These are phyloP conservation scores for Cyprinodon variegatus DNA, from an alignment of 2,113 vertebrate genomes.

Conservation along the genomic window DNA sequence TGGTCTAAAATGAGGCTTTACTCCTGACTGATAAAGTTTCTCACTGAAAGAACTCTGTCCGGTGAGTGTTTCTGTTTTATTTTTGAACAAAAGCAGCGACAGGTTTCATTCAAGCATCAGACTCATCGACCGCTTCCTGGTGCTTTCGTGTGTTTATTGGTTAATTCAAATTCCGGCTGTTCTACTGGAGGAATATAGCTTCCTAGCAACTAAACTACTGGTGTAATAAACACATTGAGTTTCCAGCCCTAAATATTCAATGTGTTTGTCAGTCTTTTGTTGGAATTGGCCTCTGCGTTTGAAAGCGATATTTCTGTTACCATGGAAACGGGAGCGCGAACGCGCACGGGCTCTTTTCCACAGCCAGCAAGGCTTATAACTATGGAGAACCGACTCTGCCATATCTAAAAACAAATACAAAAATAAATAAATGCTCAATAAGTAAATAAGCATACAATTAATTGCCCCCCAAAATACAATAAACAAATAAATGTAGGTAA, in stretches of 20 bases:
- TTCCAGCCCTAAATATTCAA: background rate
- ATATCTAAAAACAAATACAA: no score
- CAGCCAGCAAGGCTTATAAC: no score
- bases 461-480: no score
- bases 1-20: background rate
- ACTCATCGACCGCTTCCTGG: background rate
- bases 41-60: background rate
- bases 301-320: slow-evolving; percentile 52
- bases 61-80: slow-evolving; percentile 31
- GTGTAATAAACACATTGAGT: background rate
- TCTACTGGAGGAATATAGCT: background rate
- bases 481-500: no score
- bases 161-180: background rate
- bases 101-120: background rate
- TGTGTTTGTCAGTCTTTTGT: slow-evolving; percentile 14
- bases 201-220: background rate
- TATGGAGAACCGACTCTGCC: no score
- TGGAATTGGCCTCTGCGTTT: slow-evolving; percentile 54
- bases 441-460: no score
- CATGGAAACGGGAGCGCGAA: slow-evolving; percentile 71
- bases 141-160: background rate
- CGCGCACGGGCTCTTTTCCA: slow-evolving; percentile 48
- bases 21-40: background rate
- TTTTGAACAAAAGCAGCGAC: background rate
- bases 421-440: no score